phyloP scores from a whole-genome alignment of 2,113 vertebrate species.

The Ranitomeya imitator region DNA sequence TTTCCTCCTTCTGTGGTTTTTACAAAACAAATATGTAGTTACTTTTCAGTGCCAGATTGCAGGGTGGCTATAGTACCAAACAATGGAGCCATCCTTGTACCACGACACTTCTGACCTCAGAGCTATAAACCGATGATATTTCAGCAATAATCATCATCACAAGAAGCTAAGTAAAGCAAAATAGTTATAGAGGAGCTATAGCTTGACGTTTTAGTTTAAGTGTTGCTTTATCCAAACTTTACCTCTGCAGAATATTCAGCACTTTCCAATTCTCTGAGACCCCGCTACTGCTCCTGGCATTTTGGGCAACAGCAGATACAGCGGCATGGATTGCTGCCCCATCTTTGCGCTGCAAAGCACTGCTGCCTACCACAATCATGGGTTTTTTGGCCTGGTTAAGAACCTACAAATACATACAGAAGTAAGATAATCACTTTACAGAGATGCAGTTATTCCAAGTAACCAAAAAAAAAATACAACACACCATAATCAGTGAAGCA shows the following conservation, averaged over 20 bases:
- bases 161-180: no score
- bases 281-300: constrained; percentile 78
- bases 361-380: constrained; percentile 89
- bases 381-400: constrained; percentile 84
- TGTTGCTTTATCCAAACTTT: constrained; percentile 7
- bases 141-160: no score
- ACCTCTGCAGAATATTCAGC: constrained; percentile 97
- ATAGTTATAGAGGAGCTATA: no score
- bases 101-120: no score
- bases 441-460: neutral
- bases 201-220: no score
- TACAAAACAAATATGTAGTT: no score
- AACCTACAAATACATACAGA: constrained; percentile 68
- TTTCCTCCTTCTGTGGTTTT: no score
- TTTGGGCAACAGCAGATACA: constrained; percentile 86
- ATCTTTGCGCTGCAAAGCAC: constrained; percentile 87
- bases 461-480: neutral
- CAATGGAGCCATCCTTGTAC: no score
- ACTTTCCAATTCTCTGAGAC: constrained; percentile 89
- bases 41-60: no score
- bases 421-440: neutral
- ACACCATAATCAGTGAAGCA: no score
- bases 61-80: no score
- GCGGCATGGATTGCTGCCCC: constrained; percentile 85
- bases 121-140: no score